Evolutionary conservation across 2,888 invertebrate species (phyloP).

Genomic region (Chrysotoxum bicinctum): DNA sequence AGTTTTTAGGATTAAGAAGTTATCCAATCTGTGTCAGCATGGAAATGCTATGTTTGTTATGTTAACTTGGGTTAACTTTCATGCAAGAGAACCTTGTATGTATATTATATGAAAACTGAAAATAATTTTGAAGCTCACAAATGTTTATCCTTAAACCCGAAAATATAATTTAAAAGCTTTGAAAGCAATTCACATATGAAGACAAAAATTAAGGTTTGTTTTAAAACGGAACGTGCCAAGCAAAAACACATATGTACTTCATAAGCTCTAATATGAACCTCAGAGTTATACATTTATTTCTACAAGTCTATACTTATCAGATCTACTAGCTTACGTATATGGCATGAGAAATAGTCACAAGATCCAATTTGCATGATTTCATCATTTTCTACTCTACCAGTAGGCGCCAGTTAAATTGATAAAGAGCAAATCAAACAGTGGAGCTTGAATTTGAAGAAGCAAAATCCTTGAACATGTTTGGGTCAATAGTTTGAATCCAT

Average conservation of each 20-base stretch:
- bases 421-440: no score
- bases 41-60: not conserved
- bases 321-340: no score
- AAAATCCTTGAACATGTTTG: no score
- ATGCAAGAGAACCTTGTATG: not conserved
- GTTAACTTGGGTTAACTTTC: not conserved
- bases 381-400: no score
- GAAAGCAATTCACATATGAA: not conserved
- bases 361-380: no score
- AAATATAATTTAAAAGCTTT: not conserved
- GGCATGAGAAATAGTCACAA: no score
- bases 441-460: no score
- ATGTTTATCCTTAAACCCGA: not conserved
- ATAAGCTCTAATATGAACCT: not conserved
- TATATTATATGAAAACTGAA: not conserved
- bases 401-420: no score
- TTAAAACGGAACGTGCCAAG: not conserved
- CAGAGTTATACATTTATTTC: not conserved
- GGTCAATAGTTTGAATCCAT: no score
- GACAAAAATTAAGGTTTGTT: not conserved
- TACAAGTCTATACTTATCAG: no score
- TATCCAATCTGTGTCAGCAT: constrained; percentile 36
- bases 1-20: constrained; percentile 25
- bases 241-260: not conserved
- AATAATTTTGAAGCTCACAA: not conserved